Conservation (phyloP, 1,140 invertebrate species). For the Drosophila obscura region DNA sequence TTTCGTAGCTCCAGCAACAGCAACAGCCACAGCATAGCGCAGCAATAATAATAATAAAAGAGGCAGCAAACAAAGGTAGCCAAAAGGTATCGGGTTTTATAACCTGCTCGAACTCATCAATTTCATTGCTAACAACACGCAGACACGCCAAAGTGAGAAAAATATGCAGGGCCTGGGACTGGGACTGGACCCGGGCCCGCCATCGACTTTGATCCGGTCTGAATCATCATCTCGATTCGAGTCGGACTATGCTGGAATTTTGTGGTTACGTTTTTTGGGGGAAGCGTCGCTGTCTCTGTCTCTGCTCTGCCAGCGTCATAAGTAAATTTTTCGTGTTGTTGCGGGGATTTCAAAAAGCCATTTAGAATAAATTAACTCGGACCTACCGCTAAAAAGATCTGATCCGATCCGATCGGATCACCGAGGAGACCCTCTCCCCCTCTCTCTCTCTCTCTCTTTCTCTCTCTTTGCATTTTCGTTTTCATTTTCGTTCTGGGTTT, state of each 20-base stretch:
- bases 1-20: conserved; percentile 49
- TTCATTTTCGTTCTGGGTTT: conserved; percentile 4
- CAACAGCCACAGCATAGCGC: conserved; percentile 9
- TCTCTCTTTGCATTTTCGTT: conserved; percentile 5
- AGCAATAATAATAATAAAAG: conserved; percentile 50
- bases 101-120: conserved; percentile 82
- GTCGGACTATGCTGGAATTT: conserved; percentile 19
- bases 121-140: conserved; percentile 81
- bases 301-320: conserved; percentile 63
- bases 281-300: neutral
- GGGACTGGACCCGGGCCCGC: neutral
- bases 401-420: conserved; percentile 32
- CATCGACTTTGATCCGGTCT: conserved; percentile 46
- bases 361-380: conserved; percentile 80
- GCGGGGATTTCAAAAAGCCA: conserved; percentile 78
- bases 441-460: conserved; percentile 1
- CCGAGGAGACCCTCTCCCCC: conserved; percentile 7
- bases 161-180: conserved; percentile 54
- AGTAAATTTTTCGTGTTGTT: conserved; percentile 73
- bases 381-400: conserved; percentile 77
- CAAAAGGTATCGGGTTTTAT: conserved; percentile 80
- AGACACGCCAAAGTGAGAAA: conserved; percentile 81
- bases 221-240: conserved; percentile 62
- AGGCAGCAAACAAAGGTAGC: conserved; percentile 63
- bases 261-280: conserved; percentile 27